A percentile compares a stretch with the other conserved stretches of the same genome.
phyloP scores from a whole-genome alignment of 2,888 invertebrate genomes.

The Polyploca ridens region DNA sequence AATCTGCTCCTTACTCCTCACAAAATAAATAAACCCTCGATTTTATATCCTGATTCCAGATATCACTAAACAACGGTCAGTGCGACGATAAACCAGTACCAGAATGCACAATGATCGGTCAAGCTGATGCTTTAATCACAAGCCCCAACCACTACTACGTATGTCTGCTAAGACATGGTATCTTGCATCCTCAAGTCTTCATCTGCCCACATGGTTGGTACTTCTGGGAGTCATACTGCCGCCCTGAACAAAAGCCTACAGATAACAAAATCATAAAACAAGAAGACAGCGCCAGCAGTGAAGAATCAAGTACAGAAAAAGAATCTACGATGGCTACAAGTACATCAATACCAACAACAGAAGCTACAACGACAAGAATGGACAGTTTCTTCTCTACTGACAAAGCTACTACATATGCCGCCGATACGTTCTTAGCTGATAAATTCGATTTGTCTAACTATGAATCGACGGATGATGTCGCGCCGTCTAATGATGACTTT shows the following conservation, averaged over 20 bases:
- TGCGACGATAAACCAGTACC: constrained; percentile 64
- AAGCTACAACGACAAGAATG: constrained; percentile 39
- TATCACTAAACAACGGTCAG: constrained; percentile 63
- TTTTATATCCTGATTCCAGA: constrained; percentile 42
- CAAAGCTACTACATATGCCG: constrained; percentile 53
- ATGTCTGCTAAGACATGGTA: constrained; percentile 57
- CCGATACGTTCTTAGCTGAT: constrained; percentile 76
- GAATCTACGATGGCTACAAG: constrained; percentile 12
- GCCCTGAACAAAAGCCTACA: constrained; percentile 44
- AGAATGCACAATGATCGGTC: constrained; percentile 59
- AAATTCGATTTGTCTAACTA: constrained; percentile 71
- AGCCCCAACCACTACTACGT: constrained; percentile 76
- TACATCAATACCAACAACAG: constrained; percentile 4
- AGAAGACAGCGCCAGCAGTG: background rate
- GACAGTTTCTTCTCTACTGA: constrained; percentile 71
- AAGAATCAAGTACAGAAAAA: constrained; percentile 21
- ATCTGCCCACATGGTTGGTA: constrained; percentile 77
- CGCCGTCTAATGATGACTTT: constrained; percentile 44
- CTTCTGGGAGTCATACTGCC: constrained; percentile 69
- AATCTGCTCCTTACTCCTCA: too few relatives aligned
- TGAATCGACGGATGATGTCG: constrained; percentile 56
- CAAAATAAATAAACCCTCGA: too few relatives aligned
- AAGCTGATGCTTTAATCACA: constrained; percentile 54
- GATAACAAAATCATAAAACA: background rate
- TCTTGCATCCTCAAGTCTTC: constrained; percentile 68